These are phyloP conservation scores for Melanophora roralis DNA, from an alignment of 2,888 invertebrate species.

Conservation along the genomic window DNA sequence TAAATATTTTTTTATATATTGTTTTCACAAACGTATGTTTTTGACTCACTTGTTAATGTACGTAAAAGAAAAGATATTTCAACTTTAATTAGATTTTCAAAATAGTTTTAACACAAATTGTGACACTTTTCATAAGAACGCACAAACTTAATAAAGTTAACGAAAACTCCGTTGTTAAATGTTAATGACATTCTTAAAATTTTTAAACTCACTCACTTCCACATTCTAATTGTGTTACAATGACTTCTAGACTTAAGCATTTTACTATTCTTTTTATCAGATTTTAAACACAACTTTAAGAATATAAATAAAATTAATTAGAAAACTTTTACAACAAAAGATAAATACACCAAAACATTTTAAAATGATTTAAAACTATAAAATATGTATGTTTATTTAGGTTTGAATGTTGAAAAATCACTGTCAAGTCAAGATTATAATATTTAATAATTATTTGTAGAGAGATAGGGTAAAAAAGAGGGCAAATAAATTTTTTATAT, in stretches of 20 bases:
- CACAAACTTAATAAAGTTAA: not conserved
- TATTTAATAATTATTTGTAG: slow-evolving; percentile 18
- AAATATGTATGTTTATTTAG: slow-evolving; percentile 33
- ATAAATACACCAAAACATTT: not conserved
- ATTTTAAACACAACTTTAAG: slow-evolving; percentile 1
- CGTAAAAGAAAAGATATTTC: not conserved
- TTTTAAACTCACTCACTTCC: not conserved
- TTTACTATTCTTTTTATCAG: not conserved
- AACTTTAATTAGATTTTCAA: not conserved
- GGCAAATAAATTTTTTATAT: too few relatives aligned
- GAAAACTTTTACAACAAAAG: slow-evolving; percentile 18
- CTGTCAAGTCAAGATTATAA: slow-evolving; percentile 66
- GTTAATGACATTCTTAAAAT: slow-evolving; percentile 2
- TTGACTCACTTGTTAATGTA: not conserved
- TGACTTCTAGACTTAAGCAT: too few relatives aligned
- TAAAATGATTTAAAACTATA: not conserved
- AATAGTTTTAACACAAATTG: not conserved
- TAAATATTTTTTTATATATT: not conserved
- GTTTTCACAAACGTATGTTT: not conserved
- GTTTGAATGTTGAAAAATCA: slow-evolving; percentile 64
- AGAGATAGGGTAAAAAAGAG: not conserved
- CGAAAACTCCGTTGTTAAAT: slow-evolving; percentile 1
- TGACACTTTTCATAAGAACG: not conserved
- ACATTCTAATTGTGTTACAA: too few relatives aligned
- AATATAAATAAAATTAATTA: slow-evolving; percentile 24